Evolutionary conservation across 2,113 vertebrate genomes (phyloP), one percentile per base, ranked within the genome.

Genomic region (Gorsachius goisagi): DNA sequence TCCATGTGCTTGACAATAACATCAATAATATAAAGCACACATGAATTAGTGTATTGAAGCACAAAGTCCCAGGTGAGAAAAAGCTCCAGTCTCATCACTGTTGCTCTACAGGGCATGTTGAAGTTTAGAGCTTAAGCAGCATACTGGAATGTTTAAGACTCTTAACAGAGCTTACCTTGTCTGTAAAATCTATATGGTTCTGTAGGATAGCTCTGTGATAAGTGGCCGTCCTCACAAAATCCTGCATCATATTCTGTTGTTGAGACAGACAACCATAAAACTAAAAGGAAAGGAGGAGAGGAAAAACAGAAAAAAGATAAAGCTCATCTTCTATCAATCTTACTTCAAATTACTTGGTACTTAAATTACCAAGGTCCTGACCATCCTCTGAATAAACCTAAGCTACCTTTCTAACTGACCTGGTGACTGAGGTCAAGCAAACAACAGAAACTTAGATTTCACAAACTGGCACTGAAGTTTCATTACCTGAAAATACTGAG

Each of bases 191-290:
- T 12, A n/a, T 39, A 21, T 98, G 98, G 33, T 98, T 99, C 94
- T 98, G 89, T 33, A 99, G 93, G 41, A 98, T 98, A 87, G 97
- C 98, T 95, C 96, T 98, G 80, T 98, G 98, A 64, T 98, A 99
- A 9, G 98, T 98, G 69, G 96, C 97, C 1, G 95, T 99, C 89
- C 98, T 98, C 92, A 97, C 82, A 93, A 97, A 98, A 97, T 99
- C 98, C 92, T 98, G 98, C 44, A 98, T 98, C 94, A 98, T 97
- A 81, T 97, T 98, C 96, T 98, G 98, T 84, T 98, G 98, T 95
- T 98, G 98, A 44, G 97, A 98, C 55, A 98, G 89, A 88, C 94
- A 98, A 82, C 98, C 97, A 92, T 98, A 98, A 97, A 98, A 98
- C 98, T 98, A 67, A 75, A 90, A 81, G 41, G 15, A 82, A 89